Conservation (phyloP, 2,888 invertebrate species). For the Cotesia congregata region DNA sequence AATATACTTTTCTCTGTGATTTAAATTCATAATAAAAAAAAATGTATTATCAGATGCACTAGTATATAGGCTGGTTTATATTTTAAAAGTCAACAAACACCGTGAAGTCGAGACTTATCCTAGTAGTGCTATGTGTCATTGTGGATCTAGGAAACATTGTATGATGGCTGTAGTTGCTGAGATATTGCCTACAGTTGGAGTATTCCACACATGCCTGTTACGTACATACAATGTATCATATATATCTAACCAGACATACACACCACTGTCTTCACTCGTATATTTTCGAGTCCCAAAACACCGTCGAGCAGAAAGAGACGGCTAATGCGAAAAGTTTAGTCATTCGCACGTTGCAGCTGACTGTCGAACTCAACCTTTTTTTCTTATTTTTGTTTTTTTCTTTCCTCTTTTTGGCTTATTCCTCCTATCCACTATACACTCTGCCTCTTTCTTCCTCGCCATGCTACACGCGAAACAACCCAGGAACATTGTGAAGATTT, state of each 20-base stretch:
- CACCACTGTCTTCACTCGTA: background rate
- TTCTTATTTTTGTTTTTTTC: conserved; percentile 4
- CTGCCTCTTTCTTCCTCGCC: background rate
- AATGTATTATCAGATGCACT: background rate
- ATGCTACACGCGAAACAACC: background rate
- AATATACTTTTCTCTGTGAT: too few species aligned
- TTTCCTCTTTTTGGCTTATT: conserved; percentile 3
- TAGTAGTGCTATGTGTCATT: background rate
- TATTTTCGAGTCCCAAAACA: background rate
- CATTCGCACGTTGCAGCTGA: conserved; percentile 47
- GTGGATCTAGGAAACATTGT: conserved; percentile 11
- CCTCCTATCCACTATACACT: background rate
- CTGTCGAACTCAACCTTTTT: conserved; percentile 38
- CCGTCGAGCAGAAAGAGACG: background rate
- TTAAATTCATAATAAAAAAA: too few species aligned
- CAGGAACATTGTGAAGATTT: conserved; percentile 26
- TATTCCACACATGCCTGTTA: background rate
- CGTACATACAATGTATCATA: background rate
- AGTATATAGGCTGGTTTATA: background rate
- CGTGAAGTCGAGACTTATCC: background rate
- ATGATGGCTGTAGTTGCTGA: conserved; percentile 4
- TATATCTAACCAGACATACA: background rate
- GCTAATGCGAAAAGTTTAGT: conserved; percentile 51
- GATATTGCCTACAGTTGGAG: conserved; percentile 22
- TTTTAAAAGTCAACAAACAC: conserved; percentile 9